Percentiles rank a stretch among this genome's conserved stretches.
phyloP scores from a whole-genome alignment of 2,797 vertebrate species.

The Myotis planiceps region DNA sequence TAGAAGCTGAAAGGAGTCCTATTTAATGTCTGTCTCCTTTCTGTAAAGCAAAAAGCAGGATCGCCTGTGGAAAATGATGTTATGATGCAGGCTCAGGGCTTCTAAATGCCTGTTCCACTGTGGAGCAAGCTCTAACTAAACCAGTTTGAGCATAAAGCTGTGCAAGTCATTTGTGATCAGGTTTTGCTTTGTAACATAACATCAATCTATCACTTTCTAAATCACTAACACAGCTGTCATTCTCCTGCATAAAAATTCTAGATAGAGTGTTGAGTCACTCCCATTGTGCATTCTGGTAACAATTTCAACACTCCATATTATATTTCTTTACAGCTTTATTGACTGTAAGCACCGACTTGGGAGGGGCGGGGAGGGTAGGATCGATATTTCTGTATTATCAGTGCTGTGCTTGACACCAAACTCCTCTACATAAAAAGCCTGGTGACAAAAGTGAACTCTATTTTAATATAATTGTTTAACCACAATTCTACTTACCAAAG shows the following conservation, averaged over 20 bases:
- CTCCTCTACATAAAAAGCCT: not conserved
- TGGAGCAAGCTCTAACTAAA: not conserved
- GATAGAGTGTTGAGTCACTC: not conserved
- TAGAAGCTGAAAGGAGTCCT: not conserved
- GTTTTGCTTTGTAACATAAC: not conserved
- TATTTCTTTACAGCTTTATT: not conserved
- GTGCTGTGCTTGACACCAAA: not conserved
- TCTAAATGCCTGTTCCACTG: not conserved
- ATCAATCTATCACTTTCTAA: not conserved
- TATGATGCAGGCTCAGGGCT: not conserved
- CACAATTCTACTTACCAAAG: not conserved
- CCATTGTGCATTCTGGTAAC: not conserved
- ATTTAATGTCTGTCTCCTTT: not conserved
- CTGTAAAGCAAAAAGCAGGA: not conserved
- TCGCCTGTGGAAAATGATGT: not conserved
- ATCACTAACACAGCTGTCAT: not conserved
- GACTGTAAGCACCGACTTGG: not conserved
- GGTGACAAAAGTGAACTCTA: not conserved
- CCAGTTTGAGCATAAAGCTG: not conserved
- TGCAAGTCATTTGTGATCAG: not conserved
- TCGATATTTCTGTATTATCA: not conserved
- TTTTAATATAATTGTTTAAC: constrained; percentile 9
- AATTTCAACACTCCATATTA: not conserved
- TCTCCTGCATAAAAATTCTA: not conserved
- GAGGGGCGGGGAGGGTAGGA: fast-evolving